Conservation (phyloP, 1,140 invertebrate genomes). For the Globodera rostochiensis region DNA sequence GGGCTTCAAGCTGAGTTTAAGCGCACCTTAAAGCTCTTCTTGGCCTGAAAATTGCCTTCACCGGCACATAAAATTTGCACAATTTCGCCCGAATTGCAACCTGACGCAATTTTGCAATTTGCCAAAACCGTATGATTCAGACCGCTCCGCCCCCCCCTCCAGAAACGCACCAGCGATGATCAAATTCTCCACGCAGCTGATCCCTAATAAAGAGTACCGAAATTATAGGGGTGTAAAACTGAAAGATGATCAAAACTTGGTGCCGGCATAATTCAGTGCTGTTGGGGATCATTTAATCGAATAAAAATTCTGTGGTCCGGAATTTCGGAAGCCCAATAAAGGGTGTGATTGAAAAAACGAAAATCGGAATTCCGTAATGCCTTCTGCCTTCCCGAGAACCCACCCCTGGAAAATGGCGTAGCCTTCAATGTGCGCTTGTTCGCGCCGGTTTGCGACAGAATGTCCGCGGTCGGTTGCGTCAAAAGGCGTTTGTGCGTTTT, state of each 20-base stretch:
- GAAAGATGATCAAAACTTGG: no score
- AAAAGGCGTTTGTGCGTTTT: constrained; percentile 21
- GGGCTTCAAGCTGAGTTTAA: neutral
- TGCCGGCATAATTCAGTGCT: no score
- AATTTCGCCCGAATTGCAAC: constrained; percentile 56
- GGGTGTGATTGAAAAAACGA: no score
- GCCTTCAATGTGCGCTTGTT: constrained; percentile 12
- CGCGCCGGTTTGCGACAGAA: neutral
- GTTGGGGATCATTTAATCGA: no score
- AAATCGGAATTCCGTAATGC: neutral
- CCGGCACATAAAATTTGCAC: constrained; percentile 49
- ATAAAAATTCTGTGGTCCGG: no score
- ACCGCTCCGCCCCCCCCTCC: neutral
- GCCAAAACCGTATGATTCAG: constrained; percentile 11
- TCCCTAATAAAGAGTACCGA: constrained; percentile 29
- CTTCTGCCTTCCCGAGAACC: neutral
- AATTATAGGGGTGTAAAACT: neutral
- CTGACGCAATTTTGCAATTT: constrained; percentile 25
- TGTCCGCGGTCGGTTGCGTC: constrained; percentile 11
- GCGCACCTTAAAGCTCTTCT: constrained; percentile 34
- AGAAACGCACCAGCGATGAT: constrained; percentile 39
- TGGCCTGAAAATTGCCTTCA: constrained; percentile 51
- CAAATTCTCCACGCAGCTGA: constrained; percentile 49
- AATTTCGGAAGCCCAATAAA: no score
- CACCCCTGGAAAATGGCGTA: constrained; percentile 24